Evolutionary conservation across 2,797 vertebrate genomes (phyloP).

Genomic region (Ibycter americanus): DNA sequence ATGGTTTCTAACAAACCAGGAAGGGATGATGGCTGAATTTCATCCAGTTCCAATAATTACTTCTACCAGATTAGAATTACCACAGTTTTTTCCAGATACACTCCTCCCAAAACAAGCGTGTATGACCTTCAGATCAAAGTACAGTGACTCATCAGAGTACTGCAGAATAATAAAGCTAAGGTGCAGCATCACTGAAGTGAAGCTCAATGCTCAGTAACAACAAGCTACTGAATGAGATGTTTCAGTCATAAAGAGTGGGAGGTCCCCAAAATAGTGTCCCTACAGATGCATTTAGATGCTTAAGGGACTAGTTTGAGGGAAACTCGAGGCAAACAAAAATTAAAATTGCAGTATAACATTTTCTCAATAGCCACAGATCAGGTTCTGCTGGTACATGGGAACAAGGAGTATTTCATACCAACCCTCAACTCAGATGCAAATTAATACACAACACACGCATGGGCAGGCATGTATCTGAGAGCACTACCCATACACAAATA

Average conservation of each 20-base stretch:
- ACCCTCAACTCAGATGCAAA: neutral
- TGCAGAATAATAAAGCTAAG: slow-evolving; percentile 1
- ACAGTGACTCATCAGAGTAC: slow-evolving; percentile 11
- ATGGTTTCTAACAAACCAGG: neutral
- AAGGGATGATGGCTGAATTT: neutral
- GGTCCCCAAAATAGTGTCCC: neutral
- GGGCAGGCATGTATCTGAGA: neutral
- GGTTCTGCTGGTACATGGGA: neutral
- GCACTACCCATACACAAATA: neutral
- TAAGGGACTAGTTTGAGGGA: neutral
- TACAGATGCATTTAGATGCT: neutral
- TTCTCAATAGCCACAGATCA: neutral
- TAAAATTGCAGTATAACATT: neutral
- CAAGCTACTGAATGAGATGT: neutral
- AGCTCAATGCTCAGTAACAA: neutral
- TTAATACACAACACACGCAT: neutral
- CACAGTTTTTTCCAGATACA: neutral
- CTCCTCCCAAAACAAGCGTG: slow-evolving; percentile 1
- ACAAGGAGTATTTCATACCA: neutral
- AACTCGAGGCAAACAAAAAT: neutral
- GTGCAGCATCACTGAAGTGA: neutral
- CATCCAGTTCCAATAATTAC: slow-evolving; percentile 9
- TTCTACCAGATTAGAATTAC: slow-evolving; percentile 18
- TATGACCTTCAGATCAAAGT: slow-evolving; percentile 18
- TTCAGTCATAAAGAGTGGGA: neutral